phyloP scores from a whole-genome alignment of 2,113 vertebrate species.

The Callipepla squamata region DNA sequence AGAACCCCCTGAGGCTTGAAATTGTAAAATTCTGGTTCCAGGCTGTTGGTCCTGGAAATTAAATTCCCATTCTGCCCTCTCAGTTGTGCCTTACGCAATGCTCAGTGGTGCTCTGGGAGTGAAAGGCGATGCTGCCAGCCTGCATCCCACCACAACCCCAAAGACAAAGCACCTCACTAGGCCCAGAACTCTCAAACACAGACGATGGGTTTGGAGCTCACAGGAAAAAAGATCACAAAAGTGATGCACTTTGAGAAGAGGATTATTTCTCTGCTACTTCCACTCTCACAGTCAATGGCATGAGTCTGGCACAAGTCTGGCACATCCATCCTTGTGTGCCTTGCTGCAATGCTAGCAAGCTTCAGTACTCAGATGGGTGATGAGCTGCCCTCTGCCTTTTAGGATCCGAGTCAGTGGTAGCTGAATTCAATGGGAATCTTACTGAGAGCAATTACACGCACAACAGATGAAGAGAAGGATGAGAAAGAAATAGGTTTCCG shows the following conservation, averaged over 20 bases:
- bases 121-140: background rate
- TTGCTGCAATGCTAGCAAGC: background rate
- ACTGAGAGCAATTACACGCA: background rate
- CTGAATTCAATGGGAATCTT: background rate
- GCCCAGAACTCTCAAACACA: background rate
- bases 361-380: background rate
- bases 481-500: background rate
- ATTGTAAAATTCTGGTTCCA: background rate
- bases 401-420: background rate
- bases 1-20: background rate
- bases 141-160: background rate
- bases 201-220: background rate
- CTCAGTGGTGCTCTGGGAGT: background rate
- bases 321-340: background rate
- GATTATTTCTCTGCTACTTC: background rate
- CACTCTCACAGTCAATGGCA: background rate
- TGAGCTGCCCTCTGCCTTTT: background rate
- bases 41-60: background rate
- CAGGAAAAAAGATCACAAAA: fast-evolving
- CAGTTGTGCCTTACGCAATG: background rate
- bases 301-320: background rate
- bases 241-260: fast-evolving
- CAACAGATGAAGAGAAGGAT: background rate
- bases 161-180: background rate
- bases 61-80: background rate